Conservation (phyloP, 2,888 invertebrate genomes). For the Agonum fuliginosum region DNA sequence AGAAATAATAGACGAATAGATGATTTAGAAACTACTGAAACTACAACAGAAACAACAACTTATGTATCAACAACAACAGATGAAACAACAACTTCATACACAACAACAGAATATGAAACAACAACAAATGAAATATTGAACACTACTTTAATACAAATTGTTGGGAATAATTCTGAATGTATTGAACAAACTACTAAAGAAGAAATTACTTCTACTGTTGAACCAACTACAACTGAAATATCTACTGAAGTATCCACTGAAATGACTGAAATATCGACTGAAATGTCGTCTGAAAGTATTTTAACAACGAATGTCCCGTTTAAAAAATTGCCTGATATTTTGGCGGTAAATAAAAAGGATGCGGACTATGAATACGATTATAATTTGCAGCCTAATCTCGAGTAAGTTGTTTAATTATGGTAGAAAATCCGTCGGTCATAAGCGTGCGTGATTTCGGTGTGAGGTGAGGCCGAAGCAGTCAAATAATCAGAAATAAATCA, state of each 20-base stretch:
- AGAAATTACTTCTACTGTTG: neutral
- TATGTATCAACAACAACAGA: slow-evolving; percentile 55
- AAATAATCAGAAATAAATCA: too few species aligned
- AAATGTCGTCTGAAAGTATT: slow-evolving; percentile 63
- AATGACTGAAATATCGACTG: slow-evolving; percentile 62
- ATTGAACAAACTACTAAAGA: neutral
- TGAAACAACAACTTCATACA: slow-evolving; percentile 55
- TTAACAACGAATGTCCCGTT: slow-evolving; percentile 60
- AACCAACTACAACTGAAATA: neutral
- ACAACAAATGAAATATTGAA: slow-evolving; percentile 42
- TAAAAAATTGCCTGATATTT: slow-evolving; percentile 70
- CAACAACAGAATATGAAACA: neutral
- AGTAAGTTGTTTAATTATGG: slow-evolving; percentile 73
- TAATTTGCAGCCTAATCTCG: slow-evolving; percentile 85
- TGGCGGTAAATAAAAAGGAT: slow-evolving; percentile 76
- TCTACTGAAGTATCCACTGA: slow-evolving; percentile 63
- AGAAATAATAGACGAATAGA: slow-evolving; percentile 65
- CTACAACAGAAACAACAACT: slow-evolving; percentile 66
- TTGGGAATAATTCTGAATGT: slow-evolving; percentile 50
- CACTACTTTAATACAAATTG: slow-evolving; percentile 45
- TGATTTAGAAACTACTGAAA: slow-evolving; percentile 62
- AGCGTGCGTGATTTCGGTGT: too few species aligned
- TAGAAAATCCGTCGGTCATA: too few species aligned
- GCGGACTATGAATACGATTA: slow-evolving; percentile 83
- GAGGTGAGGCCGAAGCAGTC: too few species aligned